Evolutionary conservation across 2,113 vertebrate genomes (phyloP), one percentile per base, ranked within the genome.

Genomic region (Anser cygnoides): DNA sequence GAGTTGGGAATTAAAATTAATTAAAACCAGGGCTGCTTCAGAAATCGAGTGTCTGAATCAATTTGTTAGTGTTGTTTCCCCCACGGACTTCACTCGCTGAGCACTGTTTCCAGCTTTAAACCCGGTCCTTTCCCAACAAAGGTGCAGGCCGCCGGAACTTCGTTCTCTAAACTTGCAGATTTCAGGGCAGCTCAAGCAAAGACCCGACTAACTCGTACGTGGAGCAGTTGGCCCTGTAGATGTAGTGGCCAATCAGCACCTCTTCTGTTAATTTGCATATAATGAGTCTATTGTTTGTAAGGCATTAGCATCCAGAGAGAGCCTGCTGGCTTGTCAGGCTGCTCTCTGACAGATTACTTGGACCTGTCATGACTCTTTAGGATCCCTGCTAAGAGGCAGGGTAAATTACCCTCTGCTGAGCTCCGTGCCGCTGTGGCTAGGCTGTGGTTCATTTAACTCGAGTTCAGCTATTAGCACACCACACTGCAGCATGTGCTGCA

Each of bases 391-490:
- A 96, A 94, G 82, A 95, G 75, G 78, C 87, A 93, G 67, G 87
- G 91, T 84, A 89, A 97, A 97, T 96, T 93, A 89, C 94, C 70
- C 94, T 97, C 94, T 88, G 94, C 87, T 92, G 96, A 91, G 93
- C 84, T 88, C 84, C 2, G 4, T 85, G 90, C 75, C 90, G 93
- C 93, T 95, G 93, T 85, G 89, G 89, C 82, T 83, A 7, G 44
- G 78, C 90, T 95, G 95, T 73, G 93, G 94, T 91, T 95, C 80
- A 71, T 88, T 95, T 80, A 91, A 93, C 65, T 58, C 0, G 2
- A 91, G 59, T 80, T 94, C 94, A 95, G 87, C 81, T 89, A 85
- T 85, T 85, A 70, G 84, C 89, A 76, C 81, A 73, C 58, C 39
- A 20, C 87, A 61, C 46, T 3, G 61, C 91, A 94, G 73, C 41